Evolutionary conservation across 2,797 vertebrate species (phyloP).

Genomic region (Podarcis lilfordi): DNA sequence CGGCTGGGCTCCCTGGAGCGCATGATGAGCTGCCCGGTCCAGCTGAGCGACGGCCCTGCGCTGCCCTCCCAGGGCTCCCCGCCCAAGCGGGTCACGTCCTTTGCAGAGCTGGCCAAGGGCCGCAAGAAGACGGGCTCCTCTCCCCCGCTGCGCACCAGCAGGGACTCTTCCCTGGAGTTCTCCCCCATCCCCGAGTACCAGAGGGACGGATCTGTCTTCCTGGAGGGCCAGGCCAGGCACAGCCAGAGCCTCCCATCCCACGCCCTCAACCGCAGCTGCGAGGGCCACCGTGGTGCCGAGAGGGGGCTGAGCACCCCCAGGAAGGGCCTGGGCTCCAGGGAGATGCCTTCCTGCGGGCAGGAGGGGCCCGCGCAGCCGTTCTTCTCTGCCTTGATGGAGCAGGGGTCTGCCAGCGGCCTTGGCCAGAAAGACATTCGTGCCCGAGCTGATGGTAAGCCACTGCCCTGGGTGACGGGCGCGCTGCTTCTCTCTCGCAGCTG

Average conservation of each 20-base stretch:
- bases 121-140: conserved; percentile 82
- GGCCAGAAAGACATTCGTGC: conserved; percentile 77
- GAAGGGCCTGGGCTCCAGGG: conserved; percentile 52
- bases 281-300: conserved; percentile 66
- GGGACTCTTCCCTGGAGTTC: conserved; percentile 90
- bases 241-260: conserved; percentile 82
- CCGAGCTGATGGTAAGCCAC: conserved; percentile 79
- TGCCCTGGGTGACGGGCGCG: fast-evolving
- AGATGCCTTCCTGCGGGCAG: conserved; percentile 60
- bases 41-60: conserved; percentile 86
- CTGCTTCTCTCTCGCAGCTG: background rate
- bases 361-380: conserved; percentile 70
- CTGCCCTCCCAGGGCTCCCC: conserved; percentile 73
- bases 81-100: conserved; percentile 91
- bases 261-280: conserved; percentile 81
- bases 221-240: conserved; percentile 69
- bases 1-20: conserved; percentile 90
- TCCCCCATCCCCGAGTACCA: conserved; percentile 85
- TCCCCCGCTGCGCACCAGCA: conserved; percentile 77
- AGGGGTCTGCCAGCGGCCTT: conserved; percentile 65
- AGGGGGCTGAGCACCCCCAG: conserved; percentile 47
- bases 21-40: conserved; percentile 95
- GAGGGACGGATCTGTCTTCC: conserved; percentile 57
- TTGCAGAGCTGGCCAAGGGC: conserved; percentile 92
- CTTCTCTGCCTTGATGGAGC: conserved; percentile 68